A percentile compares a stretch with the other conserved stretches of the same genome.
Conservation (phyloP, 2,797 vertebrate species). For the Takifugu rubripes region DNA sequence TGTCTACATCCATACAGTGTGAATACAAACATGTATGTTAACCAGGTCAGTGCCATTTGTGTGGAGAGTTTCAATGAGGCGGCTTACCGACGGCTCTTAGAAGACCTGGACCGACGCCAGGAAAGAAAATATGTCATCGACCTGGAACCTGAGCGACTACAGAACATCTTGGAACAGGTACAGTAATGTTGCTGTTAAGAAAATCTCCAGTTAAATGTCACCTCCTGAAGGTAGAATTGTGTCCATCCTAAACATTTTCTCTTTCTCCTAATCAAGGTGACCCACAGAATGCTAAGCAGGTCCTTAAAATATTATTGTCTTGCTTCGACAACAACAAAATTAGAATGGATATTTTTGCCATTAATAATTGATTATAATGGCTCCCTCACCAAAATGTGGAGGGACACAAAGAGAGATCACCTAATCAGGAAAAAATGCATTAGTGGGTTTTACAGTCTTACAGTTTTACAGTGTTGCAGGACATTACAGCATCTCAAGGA, state of each 20-base stretch:
- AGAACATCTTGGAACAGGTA: slow-evolving; percentile 94
- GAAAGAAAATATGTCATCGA: slow-evolving; percentile 96
- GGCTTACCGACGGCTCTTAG: slow-evolving; percentile 88
- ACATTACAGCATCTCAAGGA: not conserved
- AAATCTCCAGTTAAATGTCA: too few relatives aligned
- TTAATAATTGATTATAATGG: too few relatives aligned
- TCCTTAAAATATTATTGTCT: too few relatives aligned
- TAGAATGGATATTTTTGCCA: too few relatives aligned
- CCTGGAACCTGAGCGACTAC: slow-evolving; percentile 91
- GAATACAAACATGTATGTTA: slow-evolving; percentile 6
- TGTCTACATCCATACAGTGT: slow-evolving; percentile 4
- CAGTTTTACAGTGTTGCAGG: not conserved
- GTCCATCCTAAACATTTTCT: not conserved
- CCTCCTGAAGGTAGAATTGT: too few relatives aligned
- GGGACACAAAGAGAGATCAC: too few relatives aligned
- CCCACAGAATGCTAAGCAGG: too few relatives aligned
- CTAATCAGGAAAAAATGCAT: not conserved
- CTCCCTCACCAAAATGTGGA: too few relatives aligned
- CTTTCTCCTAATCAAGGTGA: too few relatives aligned
- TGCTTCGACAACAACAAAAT: too few relatives aligned
- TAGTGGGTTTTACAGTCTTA: not conserved
- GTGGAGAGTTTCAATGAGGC: slow-evolving; percentile 97
- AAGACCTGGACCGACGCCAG: slow-evolving; percentile 92
- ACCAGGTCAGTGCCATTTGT: slow-evolving; percentile 87
- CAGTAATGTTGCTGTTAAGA: too few relatives aligned